Percentiles rank a stretch among this genome's conserved stretches.
These are phyloP conservation scores for Macrocentrus cingulum DNA, from an alignment of 1,140 invertebrate species.

Conservation along the genomic window DNA sequence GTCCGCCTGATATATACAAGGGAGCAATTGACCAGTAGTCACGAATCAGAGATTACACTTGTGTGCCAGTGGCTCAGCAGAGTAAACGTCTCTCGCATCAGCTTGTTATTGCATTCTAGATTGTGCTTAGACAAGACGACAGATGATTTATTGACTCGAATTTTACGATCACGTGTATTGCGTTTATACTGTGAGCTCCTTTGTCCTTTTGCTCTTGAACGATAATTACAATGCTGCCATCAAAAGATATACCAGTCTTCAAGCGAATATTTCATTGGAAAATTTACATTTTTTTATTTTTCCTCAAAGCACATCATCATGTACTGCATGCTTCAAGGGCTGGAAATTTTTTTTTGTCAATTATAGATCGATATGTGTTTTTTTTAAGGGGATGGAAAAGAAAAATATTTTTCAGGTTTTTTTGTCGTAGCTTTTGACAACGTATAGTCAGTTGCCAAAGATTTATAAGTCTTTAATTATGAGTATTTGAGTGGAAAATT, in stretches of 20 bases:
- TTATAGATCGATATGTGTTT: too few relatives aligned
- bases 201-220: background rate
- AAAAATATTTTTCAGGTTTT: too few relatives aligned
- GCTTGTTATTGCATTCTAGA: constrained; percentile 32
- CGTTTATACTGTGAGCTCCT: background rate
- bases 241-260: background rate
- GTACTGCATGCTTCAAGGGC: too few relatives aligned
- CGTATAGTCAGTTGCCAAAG: too few relatives aligned
- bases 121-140: constrained; percentile 42
- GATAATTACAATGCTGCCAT: background rate
- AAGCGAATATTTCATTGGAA: too few relatives aligned
- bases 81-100: constrained; percentile 14
- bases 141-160: constrained; percentile 42
- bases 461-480: too few relatives aligned
- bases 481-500: too few relatives aligned
- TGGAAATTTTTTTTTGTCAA: too few relatives aligned
- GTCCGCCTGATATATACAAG: background rate
- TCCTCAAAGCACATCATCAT: too few relatives aligned
- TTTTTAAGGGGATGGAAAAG: too few relatives aligned
- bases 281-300: too few relatives aligned
- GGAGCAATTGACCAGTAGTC: background rate
- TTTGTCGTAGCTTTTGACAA: too few relatives aligned
- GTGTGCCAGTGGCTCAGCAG: background rate
- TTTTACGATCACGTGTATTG: background rate
- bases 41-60: constrained; percentile 21